Conservation (phyloP, 37 sponge, comb jelly and placozoan species). For the Beroe ovata region DNA sequence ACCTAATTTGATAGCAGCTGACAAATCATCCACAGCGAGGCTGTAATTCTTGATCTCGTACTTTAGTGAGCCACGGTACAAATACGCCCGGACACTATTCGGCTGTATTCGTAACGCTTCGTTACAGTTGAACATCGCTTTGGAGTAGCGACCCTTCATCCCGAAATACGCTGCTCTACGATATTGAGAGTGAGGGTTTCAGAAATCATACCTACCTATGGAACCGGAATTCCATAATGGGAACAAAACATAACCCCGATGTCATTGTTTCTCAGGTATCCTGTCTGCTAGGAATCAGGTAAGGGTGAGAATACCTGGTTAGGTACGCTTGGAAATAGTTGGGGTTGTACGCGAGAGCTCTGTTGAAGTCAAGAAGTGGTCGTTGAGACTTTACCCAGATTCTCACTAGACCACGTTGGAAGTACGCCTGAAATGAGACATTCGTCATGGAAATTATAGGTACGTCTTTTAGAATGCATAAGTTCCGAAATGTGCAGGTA, state of each 20-base stretch:
- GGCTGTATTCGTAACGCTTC: constrained; percentile 83
- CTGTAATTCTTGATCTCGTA: constrained; percentile 70
- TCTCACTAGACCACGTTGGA: constrained; percentile 77
- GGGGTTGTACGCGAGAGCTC: constrained; percentile 80
- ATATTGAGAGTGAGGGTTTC: too few relatives aligned
- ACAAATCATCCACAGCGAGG: constrained; percentile 79
- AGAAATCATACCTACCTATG: too few relatives aligned
- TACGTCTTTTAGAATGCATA: too few relatives aligned
- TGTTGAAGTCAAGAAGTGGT: constrained; percentile 80
- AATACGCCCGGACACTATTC: constrained; percentile 77
- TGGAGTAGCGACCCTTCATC: constrained; percentile 73
- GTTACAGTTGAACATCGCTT: constrained; percentile 94
- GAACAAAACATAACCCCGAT: too few relatives aligned
- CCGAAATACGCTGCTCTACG: constrained; percentile 78
- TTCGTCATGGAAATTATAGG: too few relatives aligned
- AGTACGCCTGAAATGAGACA: too few relatives aligned
- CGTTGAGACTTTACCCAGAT: constrained; percentile 68
- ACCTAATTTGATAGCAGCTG: constrained; percentile 63
- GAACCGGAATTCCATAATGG: too few relatives aligned
- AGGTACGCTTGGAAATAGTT: constrained; percentile 77
- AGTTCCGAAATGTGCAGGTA: too few relatives aligned
- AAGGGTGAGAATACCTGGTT: constrained; percentile 65
- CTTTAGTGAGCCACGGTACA: constrained; percentile 87
- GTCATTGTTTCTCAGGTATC: too few relatives aligned
- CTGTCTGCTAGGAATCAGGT: too few relatives aligned